Base-by-base conservation (phyloP, 2,113 vertebrate genomes). In the Sinocyclocheilus grahami region DNA sequence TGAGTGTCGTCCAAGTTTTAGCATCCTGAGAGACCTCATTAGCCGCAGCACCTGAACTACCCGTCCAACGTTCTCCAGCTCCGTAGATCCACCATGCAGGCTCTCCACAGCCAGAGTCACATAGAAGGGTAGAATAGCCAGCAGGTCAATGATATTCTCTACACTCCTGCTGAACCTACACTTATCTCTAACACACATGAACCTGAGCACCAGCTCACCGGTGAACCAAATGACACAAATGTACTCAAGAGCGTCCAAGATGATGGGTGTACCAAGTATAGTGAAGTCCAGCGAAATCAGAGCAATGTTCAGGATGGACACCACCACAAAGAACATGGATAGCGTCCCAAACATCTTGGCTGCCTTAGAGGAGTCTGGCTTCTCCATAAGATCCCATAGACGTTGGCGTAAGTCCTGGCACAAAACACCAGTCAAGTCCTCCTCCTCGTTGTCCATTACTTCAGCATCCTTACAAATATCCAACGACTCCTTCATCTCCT, bases 221-320 rank as follows among this genome's bases (percentile, higher is more conserved):
- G 97, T 97, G 94, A 99, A 99, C 98, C 97, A 99, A 0, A 95
- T 91, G 16, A 99, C 96, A 69, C 98, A 99, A 55, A 97, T 88
- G 9, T 98, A 97, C 89, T 99, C 98, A 71, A 99, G 88, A 5
- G 90, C 89, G 6, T 98, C 96, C 37, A 98, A 91, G 12, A 97
- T 82, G 14, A 97, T 79, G 0, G 92, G 90, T 2, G 94, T 93
- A 65, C 96, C 93, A 87, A 96, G 86, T 92, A 96, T 93, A 79
- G 93, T 95, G 3, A 96, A 65, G 91, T 98, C 97, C 71, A 98
- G 95, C 0, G 97, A 98, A 92, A 98, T 97, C 67, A 99, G 94
- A 87, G 97, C 97, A 97, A 99, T 99, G 91, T 97, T 99, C 91
- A 96, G 90, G 18, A 99, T 96, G 6, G 98, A 99, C 88, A 98